These are phyloP conservation scores for Luperina testacea DNA, from an alignment of 2,888 invertebrate genomes.

Conservation along the genomic window DNA sequence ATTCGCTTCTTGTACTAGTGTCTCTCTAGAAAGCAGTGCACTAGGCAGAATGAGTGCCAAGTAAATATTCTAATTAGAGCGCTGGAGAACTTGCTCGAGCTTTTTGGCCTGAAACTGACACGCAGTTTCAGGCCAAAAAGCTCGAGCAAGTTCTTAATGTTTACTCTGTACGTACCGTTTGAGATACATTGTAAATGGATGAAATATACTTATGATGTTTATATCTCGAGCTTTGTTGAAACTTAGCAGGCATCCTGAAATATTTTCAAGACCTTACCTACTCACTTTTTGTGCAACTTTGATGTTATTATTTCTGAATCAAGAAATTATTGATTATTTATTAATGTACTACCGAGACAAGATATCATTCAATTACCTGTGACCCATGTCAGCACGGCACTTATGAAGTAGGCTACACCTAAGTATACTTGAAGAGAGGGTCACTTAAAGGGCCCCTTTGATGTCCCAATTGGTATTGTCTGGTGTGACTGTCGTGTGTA, in stretches of 20 bases:
- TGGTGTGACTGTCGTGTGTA: neutral
- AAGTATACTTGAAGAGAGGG: neutral
- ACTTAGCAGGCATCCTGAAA: neutral
- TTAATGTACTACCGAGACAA: neutral
- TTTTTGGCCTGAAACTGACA: no score
- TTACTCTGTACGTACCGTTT: neutral
- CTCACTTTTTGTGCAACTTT: neutral
- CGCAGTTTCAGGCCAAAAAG: conserved; percentile 3
- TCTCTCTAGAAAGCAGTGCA: neutral
- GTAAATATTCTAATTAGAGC: conserved; percentile 62
- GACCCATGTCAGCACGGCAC: neutral
- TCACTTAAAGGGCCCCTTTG: neutral
- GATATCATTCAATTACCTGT: neutral
- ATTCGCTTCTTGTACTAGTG: neutral
- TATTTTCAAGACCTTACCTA: neutral
- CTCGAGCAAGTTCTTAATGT: conserved; percentile 1
- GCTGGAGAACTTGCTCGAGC: no score
- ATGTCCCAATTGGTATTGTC: neutral
- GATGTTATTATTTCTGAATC: neutral
- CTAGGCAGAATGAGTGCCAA: conserved; percentile 45
- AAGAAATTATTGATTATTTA: neutral
- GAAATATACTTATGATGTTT: neutral
- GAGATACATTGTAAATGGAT: conserved; percentile 1
- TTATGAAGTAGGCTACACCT: neutral
- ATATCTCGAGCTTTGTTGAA: no score